phyloP scores from a whole-genome alignment of 64 coral and sea anemone species.

The Stylophora pistillata region DNA sequence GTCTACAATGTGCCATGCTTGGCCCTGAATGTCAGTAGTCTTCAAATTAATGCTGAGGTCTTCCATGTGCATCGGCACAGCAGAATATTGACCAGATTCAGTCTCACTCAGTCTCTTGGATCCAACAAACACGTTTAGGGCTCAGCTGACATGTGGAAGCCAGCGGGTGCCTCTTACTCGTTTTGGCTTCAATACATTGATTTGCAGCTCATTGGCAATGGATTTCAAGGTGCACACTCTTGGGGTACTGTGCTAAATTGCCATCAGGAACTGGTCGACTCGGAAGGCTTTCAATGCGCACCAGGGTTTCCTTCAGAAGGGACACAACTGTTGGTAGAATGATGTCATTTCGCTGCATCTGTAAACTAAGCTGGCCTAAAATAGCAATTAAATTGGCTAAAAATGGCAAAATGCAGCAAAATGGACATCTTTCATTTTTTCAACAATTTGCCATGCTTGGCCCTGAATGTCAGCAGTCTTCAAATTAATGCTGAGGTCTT shows the following conservation, averaged over 20 bases:
- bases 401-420: slow-evolving; percentile 46
- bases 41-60: neutral
- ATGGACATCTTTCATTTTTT: no score
- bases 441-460: neutral
- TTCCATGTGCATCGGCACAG: neutral
- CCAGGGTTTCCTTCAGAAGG: neutral
- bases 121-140: neutral
- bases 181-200: no score
- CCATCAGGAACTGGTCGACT: neutral
- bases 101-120: neutral
- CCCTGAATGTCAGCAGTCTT: neutral
- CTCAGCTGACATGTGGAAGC: neutral
- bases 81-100: neutral
- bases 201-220: no score
- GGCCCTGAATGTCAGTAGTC: neutral
- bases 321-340: slow-evolving; percentile 19
- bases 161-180: no score
- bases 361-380: neutral
- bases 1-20: neutral
- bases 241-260: neutral
- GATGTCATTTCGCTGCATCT: slow-evolving; percentile 11
- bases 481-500: neutral
- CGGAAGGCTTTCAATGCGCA: neutral
- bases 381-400: neutral
- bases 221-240: neutral